phyloP scores from a whole-genome alignment of 2,888 invertebrate genomes.

The Apocheima hispidaria region DNA sequence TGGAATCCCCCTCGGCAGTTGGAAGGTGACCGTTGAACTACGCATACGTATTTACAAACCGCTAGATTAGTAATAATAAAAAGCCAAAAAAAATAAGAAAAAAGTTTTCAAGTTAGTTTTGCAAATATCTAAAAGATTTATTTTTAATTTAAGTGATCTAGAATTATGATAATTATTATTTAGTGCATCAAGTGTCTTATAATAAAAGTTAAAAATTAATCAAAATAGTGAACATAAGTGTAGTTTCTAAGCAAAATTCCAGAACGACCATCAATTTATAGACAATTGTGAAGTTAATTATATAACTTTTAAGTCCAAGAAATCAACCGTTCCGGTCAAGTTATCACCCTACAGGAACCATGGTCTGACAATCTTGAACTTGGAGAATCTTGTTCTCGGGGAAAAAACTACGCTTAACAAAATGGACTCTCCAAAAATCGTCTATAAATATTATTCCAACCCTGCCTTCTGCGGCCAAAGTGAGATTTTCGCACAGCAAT shows the following conservation, averaged over 20 bases:
- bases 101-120: neutral
- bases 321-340: constrained; percentile 59
- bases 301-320: neutral
- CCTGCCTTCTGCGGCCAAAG: constrained; percentile 93
- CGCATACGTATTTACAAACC: constrained; percentile 50
- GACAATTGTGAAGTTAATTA: too few species aligned
- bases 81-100: constrained; percentile 3
- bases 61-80: constrained; percentile 28
- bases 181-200: too few species aligned
- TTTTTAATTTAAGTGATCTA: neutral
- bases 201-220: too few species aligned
- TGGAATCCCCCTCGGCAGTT: constrained; percentile 67
- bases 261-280: neutral
- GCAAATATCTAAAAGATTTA: neutral
- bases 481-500: constrained; percentile 75
- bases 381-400: constrained; percentile 45
- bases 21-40: constrained; percentile 67
- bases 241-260: neutral
- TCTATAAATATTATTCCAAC: constrained; percentile 90
- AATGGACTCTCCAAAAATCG: constrained; percentile 83
- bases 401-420: constrained; percentile 50
- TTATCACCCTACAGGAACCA: constrained; percentile 57
- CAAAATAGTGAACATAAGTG: constrained; percentile 7
- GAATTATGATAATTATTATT: neutral
- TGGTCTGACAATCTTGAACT: constrained; percentile 52